Base-by-base conservation (phyloP, 2,113 vertebrate species). In the Aptenodytes forsteri region DNA sequence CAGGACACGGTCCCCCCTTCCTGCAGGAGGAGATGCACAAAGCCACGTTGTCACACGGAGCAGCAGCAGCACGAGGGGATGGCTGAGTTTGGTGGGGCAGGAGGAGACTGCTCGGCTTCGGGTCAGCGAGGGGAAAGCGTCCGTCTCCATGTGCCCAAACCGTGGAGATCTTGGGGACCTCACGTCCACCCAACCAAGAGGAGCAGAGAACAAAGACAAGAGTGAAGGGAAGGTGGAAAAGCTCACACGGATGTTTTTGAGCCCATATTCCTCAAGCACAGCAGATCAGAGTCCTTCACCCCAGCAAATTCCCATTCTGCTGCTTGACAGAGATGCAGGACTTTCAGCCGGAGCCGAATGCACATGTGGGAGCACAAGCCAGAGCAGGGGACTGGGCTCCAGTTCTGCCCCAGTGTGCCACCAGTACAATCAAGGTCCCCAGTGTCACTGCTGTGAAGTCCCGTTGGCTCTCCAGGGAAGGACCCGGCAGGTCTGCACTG, bases 41-140 rank as follows among this genome's bases (percentile, higher is more conserved):
- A 8, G 5, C 7, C 67, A 6, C 0, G 0, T 0, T 30, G 64
- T 38, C 30, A 3, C 32, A 9, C 0, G 0, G 65, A 88, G 61
- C 65, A 67, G 75, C 58, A 29, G 65, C 49, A 26, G 12, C 19
- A 8, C 5, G 13, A 77, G 38, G n/a, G 16, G 38, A 49, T 0
- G 17, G 14, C 59, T 1, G 4, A 55, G 82, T 13, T 40, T 49
- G 38, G n/a, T 20, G 42, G 71, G 71, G 47, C 30, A 5, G 30
- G 10, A 54, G 36, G 70, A 59, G n/a, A 21, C 3, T 6, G 36
- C 46, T 62, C 13, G 1, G 52, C 22, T 29, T 15, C 0, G 2
- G 36, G 26, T 44, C 4, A 1, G 65, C 2, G 6, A 64, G 21
- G 23, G 17, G 17, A 54, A 49, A 49, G n/a, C 1, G 0, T 9